phyloP scores from a whole-genome alignment of 2,888 invertebrate genomes.

The Hirtodrosophila alboralis region DNA sequence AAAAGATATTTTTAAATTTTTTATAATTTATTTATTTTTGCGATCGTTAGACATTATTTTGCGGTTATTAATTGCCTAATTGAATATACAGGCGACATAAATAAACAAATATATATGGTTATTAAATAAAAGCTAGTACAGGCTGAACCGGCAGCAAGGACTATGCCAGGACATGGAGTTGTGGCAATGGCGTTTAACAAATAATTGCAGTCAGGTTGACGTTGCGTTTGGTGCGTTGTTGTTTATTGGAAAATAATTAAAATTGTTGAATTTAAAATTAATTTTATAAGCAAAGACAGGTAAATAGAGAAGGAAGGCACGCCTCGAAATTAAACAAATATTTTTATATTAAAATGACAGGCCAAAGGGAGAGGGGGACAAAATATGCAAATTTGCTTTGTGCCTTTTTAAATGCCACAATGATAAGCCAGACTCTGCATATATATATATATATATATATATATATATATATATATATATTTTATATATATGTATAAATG shows the following conservation, averaged over 20 bases:
- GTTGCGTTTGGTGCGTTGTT: slow-evolving; percentile 3
- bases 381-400: slow-evolving; percentile 50
- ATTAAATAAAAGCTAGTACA: no score
- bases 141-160: no score
- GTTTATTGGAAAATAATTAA: slow-evolving; percentile 59
- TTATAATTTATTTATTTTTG: no score
- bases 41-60: no score
- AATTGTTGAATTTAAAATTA: slow-evolving; percentile 61
- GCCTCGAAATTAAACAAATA: slow-evolving; percentile 51
- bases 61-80: no score
- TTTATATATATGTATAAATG: no score
- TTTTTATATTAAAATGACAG: slow-evolving; percentile 54
- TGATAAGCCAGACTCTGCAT: background rate
- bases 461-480: background rate
- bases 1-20: no score
- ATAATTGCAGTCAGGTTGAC: slow-evolving; percentile 45
- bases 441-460: background rate
- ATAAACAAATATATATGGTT: no score
- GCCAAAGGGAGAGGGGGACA: slow-evolving; percentile 28
- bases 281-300: slow-evolving; percentile 42
- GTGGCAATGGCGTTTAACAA: slow-evolving; percentile 23
- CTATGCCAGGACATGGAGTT: no score
- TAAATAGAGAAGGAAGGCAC: slow-evolving; percentile 1
- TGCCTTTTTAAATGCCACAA: slow-evolving; percentile 5
- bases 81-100: no score